Conservation (phyloP, 1,140 invertebrate species). For the Atta colombica region DNA sequence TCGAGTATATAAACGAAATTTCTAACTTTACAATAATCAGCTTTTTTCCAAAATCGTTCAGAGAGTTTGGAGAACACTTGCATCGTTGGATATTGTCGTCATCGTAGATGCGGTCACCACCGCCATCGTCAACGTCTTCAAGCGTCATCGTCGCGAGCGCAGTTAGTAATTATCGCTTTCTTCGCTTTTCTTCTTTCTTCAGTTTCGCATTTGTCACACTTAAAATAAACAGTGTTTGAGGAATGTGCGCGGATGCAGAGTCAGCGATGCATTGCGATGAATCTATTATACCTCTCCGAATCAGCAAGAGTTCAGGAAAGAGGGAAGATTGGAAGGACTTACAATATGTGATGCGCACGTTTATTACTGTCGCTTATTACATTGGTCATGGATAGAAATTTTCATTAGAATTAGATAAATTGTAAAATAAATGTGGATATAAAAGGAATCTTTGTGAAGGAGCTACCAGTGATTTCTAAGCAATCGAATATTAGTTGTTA, state of each 20-base stretch:
- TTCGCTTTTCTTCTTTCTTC: not conserved
- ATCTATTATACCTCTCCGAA: constrained; percentile 27
- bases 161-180: constrained; percentile 44
- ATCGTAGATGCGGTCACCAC: constrained; percentile 24
- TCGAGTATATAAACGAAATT: not conserved
- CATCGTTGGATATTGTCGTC: constrained; percentile 25
- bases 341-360: constrained; percentile 10
- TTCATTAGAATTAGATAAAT: constrained; percentile 16
- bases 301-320: constrained; percentile 30
- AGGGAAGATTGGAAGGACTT: not conserved
- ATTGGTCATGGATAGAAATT: constrained; percentile 13
- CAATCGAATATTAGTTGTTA: not conserved
- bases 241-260: constrained; percentile 79
- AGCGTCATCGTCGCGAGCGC: constrained; percentile 21
- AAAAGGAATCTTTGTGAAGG: not conserved
- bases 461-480: constrained; percentile 25
- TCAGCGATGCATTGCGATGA: constrained; percentile 66
- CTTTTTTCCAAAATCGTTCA: not conserved
- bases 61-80: not conserved
- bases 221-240: constrained; percentile 77
- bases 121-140: constrained; percentile 39
- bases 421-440: not conserved
- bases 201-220: constrained; percentile 75
- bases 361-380: constrained; percentile 6
- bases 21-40: not conserved